phyloP scores from a whole-genome alignment of 1,140 invertebrate genomes.

The Leptinotarsa defecta region DNA sequence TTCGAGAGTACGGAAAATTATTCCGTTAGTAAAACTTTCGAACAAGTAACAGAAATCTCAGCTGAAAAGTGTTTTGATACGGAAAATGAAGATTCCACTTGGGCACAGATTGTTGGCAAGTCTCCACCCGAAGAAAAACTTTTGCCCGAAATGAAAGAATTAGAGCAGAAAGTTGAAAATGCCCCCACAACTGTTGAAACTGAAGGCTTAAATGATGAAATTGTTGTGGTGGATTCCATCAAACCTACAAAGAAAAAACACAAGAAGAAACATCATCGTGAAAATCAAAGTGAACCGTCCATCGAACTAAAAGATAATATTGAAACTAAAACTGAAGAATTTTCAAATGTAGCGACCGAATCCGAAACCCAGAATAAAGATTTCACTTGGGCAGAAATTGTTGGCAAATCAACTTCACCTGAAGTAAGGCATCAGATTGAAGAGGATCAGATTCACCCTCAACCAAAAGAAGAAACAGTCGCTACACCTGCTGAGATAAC shows the following conservation, averaged over 20 bases:
- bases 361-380: neutral
- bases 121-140: neutral
- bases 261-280: too few species aligned
- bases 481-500: neutral
- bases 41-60: neutral
- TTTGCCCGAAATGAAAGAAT: neutral
- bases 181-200: neutral
- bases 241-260: too few species aligned
- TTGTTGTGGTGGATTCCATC: too few species aligned
- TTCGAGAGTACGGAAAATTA: neutral
- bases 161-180: neutral
- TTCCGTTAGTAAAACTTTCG: neutral
- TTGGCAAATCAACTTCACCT: neutral
- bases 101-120: neutral
- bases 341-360: neutral
- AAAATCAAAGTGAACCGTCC: neutral
- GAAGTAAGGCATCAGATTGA: neutral
- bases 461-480: neutral
- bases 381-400: neutral
- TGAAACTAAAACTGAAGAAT: neutral
- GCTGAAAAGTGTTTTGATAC: neutral
- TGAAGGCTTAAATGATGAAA: neutral
- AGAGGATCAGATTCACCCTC: neutral
- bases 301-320: neutral
- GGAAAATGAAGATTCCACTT: neutral